Evolutionary conservation across 2,888 invertebrate genomes (phyloP).

Genomic region (Agonopterix alstromeriana): DNA sequence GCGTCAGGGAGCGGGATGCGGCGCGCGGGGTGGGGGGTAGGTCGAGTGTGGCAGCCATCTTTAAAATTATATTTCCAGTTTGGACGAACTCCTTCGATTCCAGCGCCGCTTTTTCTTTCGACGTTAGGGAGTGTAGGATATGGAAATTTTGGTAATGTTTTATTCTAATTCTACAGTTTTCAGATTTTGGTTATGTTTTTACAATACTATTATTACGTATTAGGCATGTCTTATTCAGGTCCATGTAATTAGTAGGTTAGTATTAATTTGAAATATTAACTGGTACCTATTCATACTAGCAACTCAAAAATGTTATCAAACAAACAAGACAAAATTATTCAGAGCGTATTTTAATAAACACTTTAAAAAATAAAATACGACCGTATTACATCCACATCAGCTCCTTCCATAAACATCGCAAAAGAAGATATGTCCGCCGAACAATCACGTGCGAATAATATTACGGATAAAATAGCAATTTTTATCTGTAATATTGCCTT

Average conservation of each 20-base stretch:
- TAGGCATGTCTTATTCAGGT: too few relatives aligned
- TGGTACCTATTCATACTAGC: too few relatives aligned
- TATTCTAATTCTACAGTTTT: not conserved
- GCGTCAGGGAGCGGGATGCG: slow-evolving; percentile 49
- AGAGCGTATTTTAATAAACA: not conserved
- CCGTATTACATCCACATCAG: too few relatives aligned
- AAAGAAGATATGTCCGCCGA: too few relatives aligned
- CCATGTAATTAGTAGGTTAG: too few relatives aligned
- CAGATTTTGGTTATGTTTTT: too few relatives aligned
- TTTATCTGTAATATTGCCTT: slow-evolving; percentile 25
- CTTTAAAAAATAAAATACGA: too few relatives aligned
- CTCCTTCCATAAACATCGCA: too few relatives aligned
- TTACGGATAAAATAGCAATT: not conserved
- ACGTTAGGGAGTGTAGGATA: slow-evolving; percentile 33
- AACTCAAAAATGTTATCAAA: not conserved
- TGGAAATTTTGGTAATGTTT: slow-evolving; percentile 21
- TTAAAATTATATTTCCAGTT: slow-evolving; percentile 76
- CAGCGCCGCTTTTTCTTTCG: slow-evolving; percentile 46
- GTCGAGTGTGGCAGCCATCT: slow-evolving; percentile 67
- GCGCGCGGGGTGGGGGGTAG: slow-evolving; percentile 42
- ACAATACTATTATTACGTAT: too few relatives aligned
- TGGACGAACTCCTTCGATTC: slow-evolving; percentile 61
- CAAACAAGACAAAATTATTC: not conserved
- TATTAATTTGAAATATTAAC: too few relatives aligned
- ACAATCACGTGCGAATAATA: not conserved